These are phyloP conservation scores for Romanomermis culicivorax DNA, from an alignment of 2,888 invertebrate genomes.

Conservation along the genomic window DNA sequence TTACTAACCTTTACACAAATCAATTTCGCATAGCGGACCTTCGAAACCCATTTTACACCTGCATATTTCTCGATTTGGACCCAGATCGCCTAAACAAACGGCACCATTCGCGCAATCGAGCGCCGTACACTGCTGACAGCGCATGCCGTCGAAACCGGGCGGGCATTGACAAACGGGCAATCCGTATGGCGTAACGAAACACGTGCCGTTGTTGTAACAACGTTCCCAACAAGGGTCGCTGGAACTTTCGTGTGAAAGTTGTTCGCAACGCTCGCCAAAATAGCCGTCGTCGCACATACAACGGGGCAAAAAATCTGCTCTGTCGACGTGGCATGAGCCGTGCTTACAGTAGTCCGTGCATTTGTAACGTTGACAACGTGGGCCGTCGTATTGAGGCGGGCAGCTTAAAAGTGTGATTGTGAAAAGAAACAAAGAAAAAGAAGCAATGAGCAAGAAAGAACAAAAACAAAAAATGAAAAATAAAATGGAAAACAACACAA, in stretches of 20 bases:
- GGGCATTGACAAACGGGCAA: neutral
- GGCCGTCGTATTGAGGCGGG: constrained; percentile 43
- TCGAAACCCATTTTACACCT: constrained; percentile 6
- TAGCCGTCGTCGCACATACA: constrained; percentile 40
- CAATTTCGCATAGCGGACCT: constrained; percentile 12
- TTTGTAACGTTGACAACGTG: constrained; percentile 35
- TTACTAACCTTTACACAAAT: constrained; percentile 11
- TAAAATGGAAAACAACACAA: too few species aligned
- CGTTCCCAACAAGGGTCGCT: constrained; percentile 36
- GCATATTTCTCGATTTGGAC: too few species aligned
- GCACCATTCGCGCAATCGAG: constrained; percentile 42
- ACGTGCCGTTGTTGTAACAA: constrained; percentile 40
- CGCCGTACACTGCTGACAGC: constrained; percentile 19
- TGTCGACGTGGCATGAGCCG: constrained; percentile 30
- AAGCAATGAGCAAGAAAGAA: too few species aligned
- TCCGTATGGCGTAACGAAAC: constrained; percentile 31
- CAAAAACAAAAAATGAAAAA: too few species aligned
- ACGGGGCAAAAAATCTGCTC: constrained; percentile 8
- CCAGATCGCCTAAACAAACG: constrained; percentile 36
- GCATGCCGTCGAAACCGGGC: constrained; percentile 11
- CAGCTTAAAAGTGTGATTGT: constrained; percentile 35
- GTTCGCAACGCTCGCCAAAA: constrained; percentile 45
- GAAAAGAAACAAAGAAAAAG: neutral
- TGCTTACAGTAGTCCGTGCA: constrained; percentile 40
- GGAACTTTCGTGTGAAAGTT: too few species aligned